Base-by-base conservation (phyloP, 2,797 vertebrate species). In the Coregonus sp. region DNA sequence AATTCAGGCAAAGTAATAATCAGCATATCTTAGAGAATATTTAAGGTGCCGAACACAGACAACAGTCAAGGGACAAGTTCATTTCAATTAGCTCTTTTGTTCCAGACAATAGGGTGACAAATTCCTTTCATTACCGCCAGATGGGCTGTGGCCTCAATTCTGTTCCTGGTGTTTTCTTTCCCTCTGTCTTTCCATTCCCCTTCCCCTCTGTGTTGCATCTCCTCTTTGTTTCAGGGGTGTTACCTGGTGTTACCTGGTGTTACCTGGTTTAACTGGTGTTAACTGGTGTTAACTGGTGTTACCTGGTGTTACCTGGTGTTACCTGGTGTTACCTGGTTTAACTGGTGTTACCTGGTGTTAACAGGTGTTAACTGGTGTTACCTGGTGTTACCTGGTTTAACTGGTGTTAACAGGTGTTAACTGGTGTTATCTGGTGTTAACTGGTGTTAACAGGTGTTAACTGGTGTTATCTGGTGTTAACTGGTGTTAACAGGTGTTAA, bases 81-180 rank as follows among this genome's bases (percentile, higher is more conserved):
- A 86, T 95, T 96, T 97, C 96, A 97, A 94, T 97, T 96, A 96
- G 95, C 87, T 90, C 90, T 94, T 96, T 97, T 96, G 96, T 97
- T 93, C 88, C 90, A 87, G 90, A 96, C 96, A 96, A 96, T 94
- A 92, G 95, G 86, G 88, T 81, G 88, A 96, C 96, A 96, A 95
- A 95, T 94, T 94, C 88, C 93, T 93, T 83, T 94, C 90, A 92
- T 91, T 89, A 84, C 86, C 91, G 92, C 93, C 91, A 85, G 91
- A 92, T 89, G 89, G 81, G 91, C 87, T 81, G 85, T 83, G 85
- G 91, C 90, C 92, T 89, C 91, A 86, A 86, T 94, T 95, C 95
- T 95, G 91, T 95, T 91, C 86, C 25, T 25, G 25, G 25, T 25
- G 25, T 25, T 25, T 25, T 25, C 25, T 25, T 25, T 25, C 25